Conservation (phyloP, 2,113 vertebrate species). For the Cinclus mexicanus region DNA sequence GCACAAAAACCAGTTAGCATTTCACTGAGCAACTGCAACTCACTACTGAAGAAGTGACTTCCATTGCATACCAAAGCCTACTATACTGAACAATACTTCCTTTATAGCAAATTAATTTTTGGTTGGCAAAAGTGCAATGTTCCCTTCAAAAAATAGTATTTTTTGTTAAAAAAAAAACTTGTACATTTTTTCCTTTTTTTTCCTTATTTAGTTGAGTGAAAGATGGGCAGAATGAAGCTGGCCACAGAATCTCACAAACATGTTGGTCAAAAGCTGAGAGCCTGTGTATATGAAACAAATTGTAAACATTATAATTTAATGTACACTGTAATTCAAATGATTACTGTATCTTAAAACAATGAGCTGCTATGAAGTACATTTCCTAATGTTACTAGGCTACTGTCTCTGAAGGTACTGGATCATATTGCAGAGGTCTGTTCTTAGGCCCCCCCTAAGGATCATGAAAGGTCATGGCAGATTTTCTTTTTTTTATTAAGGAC, state of each 20-base stretch:
- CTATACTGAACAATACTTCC: conserved; percentile 74
- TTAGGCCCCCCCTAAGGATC: conserved; percentile 70
- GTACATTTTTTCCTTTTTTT: conserved; percentile 71
- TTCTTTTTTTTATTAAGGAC: conserved; percentile 65
- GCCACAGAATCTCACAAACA: conserved; percentile 67
- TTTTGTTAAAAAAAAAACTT: conserved; percentile 67
- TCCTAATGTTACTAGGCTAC: conserved; percentile 86
- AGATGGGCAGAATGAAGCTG: conserved; percentile 84
- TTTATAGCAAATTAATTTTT: conserved; percentile 77
- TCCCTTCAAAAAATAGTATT: conserved; percentile 79
- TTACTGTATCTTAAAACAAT: conserved; percentile 77
- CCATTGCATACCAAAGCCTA: conserved; percentile 88
- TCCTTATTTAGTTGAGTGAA: conserved; percentile 65
- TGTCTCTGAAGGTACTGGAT: conserved; percentile 82
- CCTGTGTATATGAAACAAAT: conserved; percentile 77
- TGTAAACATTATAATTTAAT: conserved; percentile 77
- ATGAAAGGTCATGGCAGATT: conserved; percentile 66
- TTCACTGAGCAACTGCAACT: conserved; percentile 76
- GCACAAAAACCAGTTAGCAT: conserved; percentile 73
- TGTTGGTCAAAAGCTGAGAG: conserved; percentile 80
- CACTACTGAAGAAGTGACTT: conserved; percentile 83
- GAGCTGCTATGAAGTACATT: conserved; percentile 80
- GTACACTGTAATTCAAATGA: conserved; percentile 78
- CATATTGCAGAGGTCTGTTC: conserved; percentile 74
- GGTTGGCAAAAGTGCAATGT: conserved; percentile 93